Percentiles rank a stretch among this genome's conserved stretches.
These are phyloP conservation scores for Spodoptera picta DNA, from an alignment of 2,888 invertebrate species.

Conservation along the genomic window DNA sequence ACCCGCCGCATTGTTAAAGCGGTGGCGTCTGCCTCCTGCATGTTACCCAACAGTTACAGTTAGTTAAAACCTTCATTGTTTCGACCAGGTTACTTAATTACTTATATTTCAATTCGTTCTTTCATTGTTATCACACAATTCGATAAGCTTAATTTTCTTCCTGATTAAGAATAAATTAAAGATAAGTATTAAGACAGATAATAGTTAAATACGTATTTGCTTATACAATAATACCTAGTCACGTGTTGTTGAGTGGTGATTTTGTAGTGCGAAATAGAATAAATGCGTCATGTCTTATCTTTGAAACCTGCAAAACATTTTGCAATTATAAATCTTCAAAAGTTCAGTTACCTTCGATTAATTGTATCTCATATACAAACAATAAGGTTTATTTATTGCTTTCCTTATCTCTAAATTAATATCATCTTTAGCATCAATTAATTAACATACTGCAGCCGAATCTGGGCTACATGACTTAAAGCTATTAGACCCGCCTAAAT, in stretches of 20 bases:
- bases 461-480: too few species aligned
- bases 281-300: background rate
- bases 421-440: too few species aligned
- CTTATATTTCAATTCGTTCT: slow-evolving; percentile 25
- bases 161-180: slow-evolving; percentile 35
- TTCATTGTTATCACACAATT: slow-evolving; percentile 38
- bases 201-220: slow-evolving; percentile 2
- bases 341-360: too few species aligned
- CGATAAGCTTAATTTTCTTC: slow-evolving; percentile 40
- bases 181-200: slow-evolving; percentile 36
- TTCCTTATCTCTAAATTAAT: too few species aligned
- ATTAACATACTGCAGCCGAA: too few species aligned
- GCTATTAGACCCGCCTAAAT: too few species aligned
- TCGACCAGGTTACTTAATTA: background rate
- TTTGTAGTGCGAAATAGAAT: slow-evolving; percentile 6
- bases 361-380: too few species aligned
- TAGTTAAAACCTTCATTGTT: slow-evolving; percentile 17
- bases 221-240: slow-evolving; percentile 1
- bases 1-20: slow-evolving; percentile 51
- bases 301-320: too few species aligned
- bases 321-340: too few species aligned
- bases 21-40: slow-evolving; percentile 18
- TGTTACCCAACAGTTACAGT: slow-evolving; percentile 2
- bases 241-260: slow-evolving; percentile 12
- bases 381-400: too few species aligned